phyloP scores from a whole-genome alignment of 2,888 invertebrate genomes.

The Amaurobius ferox region DNA sequence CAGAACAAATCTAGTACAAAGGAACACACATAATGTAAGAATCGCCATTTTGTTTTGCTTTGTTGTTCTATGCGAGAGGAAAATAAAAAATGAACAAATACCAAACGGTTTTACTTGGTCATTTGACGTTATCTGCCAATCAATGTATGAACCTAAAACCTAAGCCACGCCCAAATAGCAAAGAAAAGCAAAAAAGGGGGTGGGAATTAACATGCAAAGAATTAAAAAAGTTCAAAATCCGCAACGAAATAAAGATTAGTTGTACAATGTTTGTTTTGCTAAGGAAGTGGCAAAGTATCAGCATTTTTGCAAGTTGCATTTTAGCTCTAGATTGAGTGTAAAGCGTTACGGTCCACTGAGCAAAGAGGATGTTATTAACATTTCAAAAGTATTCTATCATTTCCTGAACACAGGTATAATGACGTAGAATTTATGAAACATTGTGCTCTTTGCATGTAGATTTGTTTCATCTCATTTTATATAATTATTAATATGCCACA shows the following conservation, averaged over 20 bases:
- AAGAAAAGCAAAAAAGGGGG: conserved; percentile 14
- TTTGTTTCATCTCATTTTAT: no score
- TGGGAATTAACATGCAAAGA: conserved; percentile 21
- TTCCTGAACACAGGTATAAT: conserved; percentile 38
- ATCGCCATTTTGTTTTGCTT: conserved; percentile 48
- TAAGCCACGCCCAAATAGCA: conserved; percentile 15
- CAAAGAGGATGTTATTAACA: conserved; percentile 66
- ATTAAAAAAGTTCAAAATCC: neutral
- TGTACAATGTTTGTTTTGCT: conserved; percentile 37
- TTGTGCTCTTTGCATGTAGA: neutral
- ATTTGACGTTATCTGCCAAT: conserved; percentile 64
- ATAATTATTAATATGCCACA: no score
- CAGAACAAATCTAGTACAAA: conserved; percentile 48
- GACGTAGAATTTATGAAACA: conserved; percentile 15
- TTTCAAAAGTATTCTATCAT: conserved; percentile 38
- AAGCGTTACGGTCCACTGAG: conserved; percentile 41
- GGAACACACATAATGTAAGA: conserved; percentile 37
- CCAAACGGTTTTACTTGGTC: conserved; percentile 44
- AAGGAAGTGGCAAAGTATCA: conserved; percentile 36
- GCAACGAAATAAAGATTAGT: neutral
- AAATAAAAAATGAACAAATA: conserved; percentile 20
- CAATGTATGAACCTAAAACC: conserved; percentile 29
- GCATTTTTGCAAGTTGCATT: conserved; percentile 39
- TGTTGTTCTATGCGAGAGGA: conserved; percentile 28
- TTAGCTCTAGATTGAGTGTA: conserved; percentile 36